Base-by-base conservation (phyloP, 2,797 vertebrate species). In the Thaleichthys pacificus region DNA sequence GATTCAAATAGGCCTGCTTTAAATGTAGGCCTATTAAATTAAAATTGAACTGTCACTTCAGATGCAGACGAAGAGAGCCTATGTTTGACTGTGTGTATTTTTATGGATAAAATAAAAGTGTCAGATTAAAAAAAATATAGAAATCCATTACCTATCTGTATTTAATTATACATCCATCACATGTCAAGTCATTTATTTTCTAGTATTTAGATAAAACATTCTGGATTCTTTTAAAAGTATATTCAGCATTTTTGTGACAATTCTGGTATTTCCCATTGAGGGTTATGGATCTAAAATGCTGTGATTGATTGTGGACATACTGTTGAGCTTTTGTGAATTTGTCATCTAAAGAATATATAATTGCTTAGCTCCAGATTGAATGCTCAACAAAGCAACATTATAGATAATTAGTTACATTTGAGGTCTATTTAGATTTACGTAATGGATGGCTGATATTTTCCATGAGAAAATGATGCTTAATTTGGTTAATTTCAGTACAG, bases 281-380 rank as follows among this genome's bases (percentile, higher is more conserved):
- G 70, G 42, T 70, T 15, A 79, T 71, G 22, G 65, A 71, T 72
- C 69, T 5, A 14, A 74, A 77, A 71, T 38, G 58, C 22, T 66
- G n/a, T 61, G 32, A 64, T 19, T 69, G 6, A 67, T 9, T 68
- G 22, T 21, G 32, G 69, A 63, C 54, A 64, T 54, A 14, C 42
- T 47, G 42, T 47, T 14, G 66, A 5, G 74, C 67, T 68, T 66
- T 24, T 49, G 0, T 73, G n/a, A 71, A 30, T 38, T 60, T 47
- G 22, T 24, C 21, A 14, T n/a, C 35, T 12, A 38, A 70, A 61
- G 21, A 70, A 49, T 70, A 35, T 70, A 35, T 47, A 38, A 60
- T 76, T 72, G 61, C 21, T 60, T 49, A 47, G 15, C 14, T 9
- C 15, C 14, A 6, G 5, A 62, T 75, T 63, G 64, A 73, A 77